Evolutionary conservation across 2,113 vertebrate species (phyloP), one percentile per base, ranked within the genome.

Genomic region (Phalacrocorax pelagicus): DNA sequence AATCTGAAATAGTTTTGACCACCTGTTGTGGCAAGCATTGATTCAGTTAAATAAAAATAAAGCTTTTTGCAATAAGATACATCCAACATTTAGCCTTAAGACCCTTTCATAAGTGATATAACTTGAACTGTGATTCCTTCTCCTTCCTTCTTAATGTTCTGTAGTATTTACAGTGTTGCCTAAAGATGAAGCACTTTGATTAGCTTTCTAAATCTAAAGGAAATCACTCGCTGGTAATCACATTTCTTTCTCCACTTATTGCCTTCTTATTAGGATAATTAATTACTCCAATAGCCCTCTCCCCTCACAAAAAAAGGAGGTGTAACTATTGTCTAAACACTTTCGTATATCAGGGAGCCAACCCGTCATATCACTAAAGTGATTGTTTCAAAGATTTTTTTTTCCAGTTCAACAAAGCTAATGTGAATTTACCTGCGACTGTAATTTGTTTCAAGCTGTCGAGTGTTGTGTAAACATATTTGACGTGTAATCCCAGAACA

Each of bases 61-160:
- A 93, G 92, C 96, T 96, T 97, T 97, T 89, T 95, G 97, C 98
- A 98, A 98, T 98, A 98, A 98, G 95, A 82, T 94, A 81, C 88
- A 95, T 86, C 89, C 92, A 97, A 96, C 80, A 91, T 97, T 98
- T 97, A 96, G 98, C 98, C 98, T 98, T 98, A 98, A 98, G 97
- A 97, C 96, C 96, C 93, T 79, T 92, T 96, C 84, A 55, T 97
- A 95, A 98, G 82, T 95, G 97, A 96, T 91, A 94, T 69, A 95
- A 92, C 95, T 93, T 96, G 94, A 97, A 91, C 94, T 91, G 93
- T 95, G 97, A 97, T 90, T 96, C 91, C 92, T 94, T 82, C 70
- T 91, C 88, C 24, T 84, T 86, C 81, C 90, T 94, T 90, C 62
- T 71, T 82, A 74, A 96, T 63, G 81, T 96, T 95, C 83, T 93